Evolutionary conservation across 2,888 invertebrate species (phyloP).

Genomic region (Antheraea assamensis): DNA sequence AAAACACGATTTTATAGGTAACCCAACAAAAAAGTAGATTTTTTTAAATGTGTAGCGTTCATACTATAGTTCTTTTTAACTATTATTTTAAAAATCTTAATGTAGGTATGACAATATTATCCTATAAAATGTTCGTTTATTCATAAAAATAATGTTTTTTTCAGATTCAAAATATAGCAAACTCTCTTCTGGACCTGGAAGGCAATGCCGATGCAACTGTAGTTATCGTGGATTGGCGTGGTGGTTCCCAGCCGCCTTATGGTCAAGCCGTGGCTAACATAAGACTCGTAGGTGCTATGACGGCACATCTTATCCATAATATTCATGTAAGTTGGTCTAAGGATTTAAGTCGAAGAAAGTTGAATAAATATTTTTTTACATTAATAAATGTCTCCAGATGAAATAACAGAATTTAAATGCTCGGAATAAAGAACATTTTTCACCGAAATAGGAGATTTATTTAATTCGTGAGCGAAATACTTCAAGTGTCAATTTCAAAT

Average conservation of each 20-base stretch:
- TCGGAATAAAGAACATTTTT: no score
- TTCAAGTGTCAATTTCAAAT: no score
- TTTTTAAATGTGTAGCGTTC: no score
- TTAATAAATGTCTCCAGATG: neutral
- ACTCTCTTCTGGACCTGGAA: slow-evolving; percentile 84
- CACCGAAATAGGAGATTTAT: no score
- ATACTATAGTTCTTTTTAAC: no score
- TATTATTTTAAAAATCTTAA: no score
- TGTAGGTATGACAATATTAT: neutral
- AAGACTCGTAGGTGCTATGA: slow-evolving; percentile 91
- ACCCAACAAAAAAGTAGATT: no score
- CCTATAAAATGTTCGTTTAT: neutral
- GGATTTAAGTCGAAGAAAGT: neutral
- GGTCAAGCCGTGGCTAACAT: slow-evolving; percentile 96
- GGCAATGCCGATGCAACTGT: slow-evolving; percentile 88
- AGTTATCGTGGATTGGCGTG: slow-evolving; percentile 92
- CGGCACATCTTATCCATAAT: slow-evolving; percentile 86
- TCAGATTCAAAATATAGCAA: slow-evolving; percentile 86
- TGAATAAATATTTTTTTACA: neutral
- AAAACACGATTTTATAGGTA: no score
- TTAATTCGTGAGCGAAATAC: no score
- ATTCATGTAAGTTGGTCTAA: slow-evolving; percentile 69
- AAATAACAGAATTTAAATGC: no score
- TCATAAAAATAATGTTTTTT: slow-evolving; percentile 25
- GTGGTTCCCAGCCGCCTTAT: slow-evolving; percentile 93